Evolutionary conservation across 2,888 invertebrate species (phyloP).

Genomic region (Tipula unca): DNA sequence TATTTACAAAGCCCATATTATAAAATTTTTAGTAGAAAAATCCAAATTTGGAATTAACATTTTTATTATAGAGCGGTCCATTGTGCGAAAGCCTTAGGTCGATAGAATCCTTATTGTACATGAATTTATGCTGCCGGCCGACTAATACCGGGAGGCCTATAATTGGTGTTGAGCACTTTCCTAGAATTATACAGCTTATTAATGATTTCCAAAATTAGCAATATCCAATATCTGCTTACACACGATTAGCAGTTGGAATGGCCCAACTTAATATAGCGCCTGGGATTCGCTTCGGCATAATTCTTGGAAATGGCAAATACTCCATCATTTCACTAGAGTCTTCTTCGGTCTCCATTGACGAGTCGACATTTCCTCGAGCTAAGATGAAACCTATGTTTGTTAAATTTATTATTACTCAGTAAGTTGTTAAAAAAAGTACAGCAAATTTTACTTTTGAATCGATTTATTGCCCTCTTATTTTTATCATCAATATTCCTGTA

Average conservation of each 20-base stretch:
- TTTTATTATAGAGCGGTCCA: background rate
- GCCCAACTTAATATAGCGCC: conserved; percentile 20
- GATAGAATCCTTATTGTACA: background rate
- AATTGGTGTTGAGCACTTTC: background rate
- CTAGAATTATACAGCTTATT: background rate
- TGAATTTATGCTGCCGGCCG: conserved; percentile 16
- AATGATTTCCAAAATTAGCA: background rate
- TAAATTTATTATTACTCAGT: background rate
- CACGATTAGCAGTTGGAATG: conserved; percentile 14
- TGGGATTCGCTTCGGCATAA: conserved; percentile 9
- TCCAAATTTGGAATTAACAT: background rate
- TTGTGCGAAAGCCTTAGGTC: background rate
- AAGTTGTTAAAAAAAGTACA: background rate
- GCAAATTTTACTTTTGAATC: conserved; percentile 17
- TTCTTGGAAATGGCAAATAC: conserved; percentile 17
- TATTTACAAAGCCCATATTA: conserved; percentile 16
- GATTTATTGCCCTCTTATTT: conserved; percentile 1
- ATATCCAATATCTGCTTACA: background rate
- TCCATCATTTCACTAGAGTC: background rate
- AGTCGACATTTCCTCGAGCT: background rate
- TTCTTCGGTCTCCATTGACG: background rate
- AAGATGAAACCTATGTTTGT: background rate
- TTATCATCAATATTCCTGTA: background rate
- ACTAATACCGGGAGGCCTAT: background rate
- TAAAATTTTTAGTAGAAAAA: background rate